phyloP scores from a whole-genome alignment of 2,888 invertebrate species.

The Ectropis crepuscularia region DNA sequence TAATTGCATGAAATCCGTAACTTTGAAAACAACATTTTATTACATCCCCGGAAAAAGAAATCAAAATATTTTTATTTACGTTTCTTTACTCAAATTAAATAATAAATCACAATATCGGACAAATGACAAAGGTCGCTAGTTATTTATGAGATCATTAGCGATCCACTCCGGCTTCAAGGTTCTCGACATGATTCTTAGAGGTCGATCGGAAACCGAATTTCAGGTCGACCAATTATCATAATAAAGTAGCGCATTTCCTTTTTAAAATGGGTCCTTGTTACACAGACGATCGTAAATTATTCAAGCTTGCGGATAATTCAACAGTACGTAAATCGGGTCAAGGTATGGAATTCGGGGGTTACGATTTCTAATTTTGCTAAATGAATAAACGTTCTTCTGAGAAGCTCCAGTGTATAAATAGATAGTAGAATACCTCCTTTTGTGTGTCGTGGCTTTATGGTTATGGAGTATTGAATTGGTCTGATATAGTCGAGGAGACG shows the following conservation, averaged over 20 bases:
- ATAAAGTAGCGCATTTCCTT: slow-evolving; percentile 59
- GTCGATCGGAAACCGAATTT: slow-evolving; percentile 55
- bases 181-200: slow-evolving; percentile 55
- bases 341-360: slow-evolving; percentile 24
- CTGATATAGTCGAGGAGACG: too few relatives aligned
- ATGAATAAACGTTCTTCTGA: neutral
- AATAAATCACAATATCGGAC: slow-evolving; percentile 16
- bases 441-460: neutral
- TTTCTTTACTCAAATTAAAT: slow-evolving; percentile 22
- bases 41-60: neutral
- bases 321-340: slow-evolving; percentile 33
- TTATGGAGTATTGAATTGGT: too few relatives aligned
- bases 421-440: neutral
- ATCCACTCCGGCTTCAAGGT: slow-evolving; percentile 54
- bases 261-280: slow-evolving; percentile 54
- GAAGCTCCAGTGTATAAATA: neutral
- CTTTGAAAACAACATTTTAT: neutral
- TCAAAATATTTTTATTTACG: slow-evolving; percentile 8
- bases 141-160: slow-evolving; percentile 62
- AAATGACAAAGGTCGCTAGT: slow-evolving; percentile 40
- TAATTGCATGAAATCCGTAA: neutral
- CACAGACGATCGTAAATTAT: slow-evolving; percentile 54
- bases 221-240: slow-evolving; percentile 59
- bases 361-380: slow-evolving; percentile 13
- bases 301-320: slow-evolving; percentile 40